Evolutionary conservation across 2,888 invertebrate genomes (phyloP), one percentile per base, ranked within the genome.

Genomic region (Stegana nigrithorax): DNA sequence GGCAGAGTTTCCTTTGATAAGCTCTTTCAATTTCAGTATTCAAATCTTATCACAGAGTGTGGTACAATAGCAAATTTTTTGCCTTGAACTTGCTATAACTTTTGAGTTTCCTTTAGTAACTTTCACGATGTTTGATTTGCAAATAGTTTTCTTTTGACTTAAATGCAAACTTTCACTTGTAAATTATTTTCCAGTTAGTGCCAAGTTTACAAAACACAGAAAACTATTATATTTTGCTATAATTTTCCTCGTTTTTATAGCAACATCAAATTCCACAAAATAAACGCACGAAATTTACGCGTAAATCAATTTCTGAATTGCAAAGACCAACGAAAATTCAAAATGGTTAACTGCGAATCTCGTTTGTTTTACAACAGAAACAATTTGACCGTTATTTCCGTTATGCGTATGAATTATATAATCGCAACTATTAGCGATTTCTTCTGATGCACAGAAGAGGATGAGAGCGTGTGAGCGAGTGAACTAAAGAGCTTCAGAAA

Each of bases 341-440:
- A 50, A 50, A 26, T 26, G 47, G 25, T 47, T 47, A 5, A 47
- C 23, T 2, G n/a, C 25, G 47, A 47, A 47, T 12, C 25, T 47
- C 47, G 47, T 47, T 23, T n/a, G 23, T 42, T 25, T 47, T 47
- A 25, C 21, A 12, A 23, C 47, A 47, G 25, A 21, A 70, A 29
- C 39, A 67, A 67, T 64, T 67, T 45, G 59, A n/a, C n/a, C 66
- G 59, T 68, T 67, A 67, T 64, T 60, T 59, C 59, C 68, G 68
- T 67, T 72, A 66, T 60, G 39, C 66, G 55, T 62, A 57, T 56
- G 59, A 50, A 70, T 75, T 78, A 78, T 76, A 76, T 75, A 75
- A 75, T 64, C 25, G 51, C 67, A 42, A n/a, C n/a, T n/a, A n/a
- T n/a, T n/a, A n/a, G n/a, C n/a, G n/a, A n/a, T n/a, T n/a, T n/a